phyloP scores from a whole-genome alignment of 2,888 invertebrate species.

The Agriotes lineatus region DNA sequence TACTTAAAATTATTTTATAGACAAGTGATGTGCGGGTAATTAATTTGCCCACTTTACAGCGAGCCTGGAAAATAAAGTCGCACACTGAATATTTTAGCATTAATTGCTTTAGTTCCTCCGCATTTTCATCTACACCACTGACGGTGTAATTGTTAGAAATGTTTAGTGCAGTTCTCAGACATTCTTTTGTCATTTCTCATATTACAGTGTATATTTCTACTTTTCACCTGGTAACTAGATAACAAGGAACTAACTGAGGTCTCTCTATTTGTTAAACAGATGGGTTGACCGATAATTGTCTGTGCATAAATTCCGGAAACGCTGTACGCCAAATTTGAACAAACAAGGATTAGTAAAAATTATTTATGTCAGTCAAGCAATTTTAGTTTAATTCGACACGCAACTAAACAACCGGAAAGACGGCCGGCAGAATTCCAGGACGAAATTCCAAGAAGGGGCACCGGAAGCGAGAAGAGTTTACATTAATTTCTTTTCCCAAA shows the following conservation, averaged over 20 bases:
- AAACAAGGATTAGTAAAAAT: not conserved
- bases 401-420: not conserved
- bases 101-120: too few relatives aligned
- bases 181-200: too few relatives aligned
- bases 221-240: too few relatives aligned
- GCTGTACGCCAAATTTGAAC: not conserved
- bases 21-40: conserved; percentile 22
- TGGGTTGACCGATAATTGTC: not conserved
- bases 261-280: too few relatives aligned
- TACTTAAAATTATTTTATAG: conserved; percentile 7
- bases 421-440: not conserved
- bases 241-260: too few relatives aligned
- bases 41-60: conserved; percentile 2
- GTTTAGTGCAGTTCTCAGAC: too few relatives aligned
- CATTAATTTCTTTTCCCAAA: not conserved
- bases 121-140: too few relatives aligned
- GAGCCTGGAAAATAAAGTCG: conserved; percentile 1
- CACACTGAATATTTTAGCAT: conserved; percentile 7
- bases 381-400: not conserved
- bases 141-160: too few relatives aligned
- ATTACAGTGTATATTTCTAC: too few relatives aligned
- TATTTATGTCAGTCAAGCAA: conserved; percentile 7
- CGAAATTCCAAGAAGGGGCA: not conserved
- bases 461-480: not conserved
- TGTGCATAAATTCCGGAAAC: not conserved